Base-by-base conservation (phyloP, 1,140 invertebrate genomes). In the Latrodectus geometricus region DNA sequence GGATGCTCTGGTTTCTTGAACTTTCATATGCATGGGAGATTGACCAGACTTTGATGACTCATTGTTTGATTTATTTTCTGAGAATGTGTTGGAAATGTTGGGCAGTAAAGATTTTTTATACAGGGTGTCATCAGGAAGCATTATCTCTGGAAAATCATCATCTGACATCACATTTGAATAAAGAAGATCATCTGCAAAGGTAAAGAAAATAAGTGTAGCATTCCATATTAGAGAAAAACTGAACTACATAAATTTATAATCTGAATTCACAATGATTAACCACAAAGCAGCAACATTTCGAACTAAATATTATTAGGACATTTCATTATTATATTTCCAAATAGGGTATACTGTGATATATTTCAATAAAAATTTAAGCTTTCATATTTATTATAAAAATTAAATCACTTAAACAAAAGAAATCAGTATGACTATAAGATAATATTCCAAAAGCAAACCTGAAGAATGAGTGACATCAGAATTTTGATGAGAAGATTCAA, bases 131-230 rank as follows among this genome's bases (percentile, higher is more conserved):
- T 88, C 87, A 20, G 72, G 56, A 54, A 87, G 79, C 8, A 80
- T 9, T 49, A 88, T 83, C 70, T 88, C 87, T n/a, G 87, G 87
- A 48, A 81, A 83, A n/a, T 88, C 87, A 69, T 88, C 87, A 54
- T 88, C 87, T 23, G 87, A 88, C 3, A 77, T 50, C 4, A 83
- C 52, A 49, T 50, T 80, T 23, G 87, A 84, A 66, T 81, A 80
- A 9, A 88, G 75, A 35, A 78, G 73, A 50, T 88, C 87, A 56
- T 88, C 87, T 88, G 56, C 15, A 69, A 56, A 73, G 72, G 9
- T 21, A 50, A 70, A 73, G n/a, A 72, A 68, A 49, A 21, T 7
- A 74, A 74, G 8, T 17, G 17, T 52, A 9, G 21, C 4, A 52
- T 35, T 49, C 17, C 0, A 49, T 48, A 35, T 74, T 74, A 15